Conservation (phyloP, 2,113 vertebrate species). For the Oostethus manadensis region DNA sequence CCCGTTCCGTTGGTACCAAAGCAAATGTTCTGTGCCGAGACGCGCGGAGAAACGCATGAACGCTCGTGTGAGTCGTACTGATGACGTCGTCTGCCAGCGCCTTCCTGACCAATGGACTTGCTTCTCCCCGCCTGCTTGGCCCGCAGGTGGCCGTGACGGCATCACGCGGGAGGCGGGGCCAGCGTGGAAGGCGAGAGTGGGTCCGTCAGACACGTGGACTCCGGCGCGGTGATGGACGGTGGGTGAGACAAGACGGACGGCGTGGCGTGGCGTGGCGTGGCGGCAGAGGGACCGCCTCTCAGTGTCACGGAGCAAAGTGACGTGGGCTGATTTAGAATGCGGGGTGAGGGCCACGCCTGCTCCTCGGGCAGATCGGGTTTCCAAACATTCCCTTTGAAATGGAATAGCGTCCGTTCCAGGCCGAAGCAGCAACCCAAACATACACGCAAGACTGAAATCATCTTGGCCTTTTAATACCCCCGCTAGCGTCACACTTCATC, state of each 20-base stretch:
- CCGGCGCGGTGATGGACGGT: constrained; percentile 74
- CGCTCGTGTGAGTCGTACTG: too few species aligned
- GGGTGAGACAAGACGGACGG: constrained; percentile 73
- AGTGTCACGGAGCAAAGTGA: constrained; percentile 74
- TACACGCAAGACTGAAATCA: neutral
- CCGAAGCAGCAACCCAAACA: constrained; percentile 33
- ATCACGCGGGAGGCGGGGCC: constrained; percentile 41
- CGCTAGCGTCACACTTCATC: neutral
- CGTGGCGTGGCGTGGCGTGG: constrained; percentile 72
- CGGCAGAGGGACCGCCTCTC: constrained; percentile 64
- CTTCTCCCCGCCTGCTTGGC: constrained; percentile 44
- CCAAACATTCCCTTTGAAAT: constrained; percentile 75
- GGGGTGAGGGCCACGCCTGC: constrained; percentile 53
- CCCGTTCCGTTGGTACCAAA: too few species aligned
- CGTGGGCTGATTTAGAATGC: constrained; percentile 72
- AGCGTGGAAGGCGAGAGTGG: constrained; percentile 68
- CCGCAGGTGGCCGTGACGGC: constrained; percentile 51
- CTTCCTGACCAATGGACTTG: constrained; percentile 48
- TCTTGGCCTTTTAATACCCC: neutral
- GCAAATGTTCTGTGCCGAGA: too few species aligned
- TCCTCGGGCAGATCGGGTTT: constrained; percentile 64
- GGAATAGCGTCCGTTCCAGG: constrained; percentile 51
- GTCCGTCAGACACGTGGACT: constrained; percentile 76
- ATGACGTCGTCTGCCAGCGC: too few species aligned
- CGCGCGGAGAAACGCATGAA: too few species aligned